These are phyloP conservation scores for Hoplostethus mediterraneus DNA, from an alignment of 2,797 vertebrate genomes.

Conservation along the genomic window DNA sequence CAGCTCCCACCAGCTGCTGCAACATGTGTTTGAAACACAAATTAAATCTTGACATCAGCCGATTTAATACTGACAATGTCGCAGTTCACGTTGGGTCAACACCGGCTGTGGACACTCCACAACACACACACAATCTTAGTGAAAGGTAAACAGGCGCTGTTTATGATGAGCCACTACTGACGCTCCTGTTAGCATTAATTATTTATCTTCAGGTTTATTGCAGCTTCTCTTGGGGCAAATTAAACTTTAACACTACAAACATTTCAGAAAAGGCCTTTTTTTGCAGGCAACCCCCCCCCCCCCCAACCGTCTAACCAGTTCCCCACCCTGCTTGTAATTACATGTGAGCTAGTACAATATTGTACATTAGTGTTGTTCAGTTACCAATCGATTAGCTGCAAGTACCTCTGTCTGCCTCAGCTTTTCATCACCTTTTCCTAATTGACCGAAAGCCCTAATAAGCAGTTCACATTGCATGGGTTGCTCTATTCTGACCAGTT, in stretches of 20 bases:
- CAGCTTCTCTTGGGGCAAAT: conserved; percentile 16
- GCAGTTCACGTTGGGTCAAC: neutral
- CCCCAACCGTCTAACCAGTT: conserved; percentile 3
- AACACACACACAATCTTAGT: neutral
- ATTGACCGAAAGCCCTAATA: conserved; percentile 44
- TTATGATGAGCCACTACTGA: conserved; percentile 12
- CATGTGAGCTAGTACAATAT: conserved; percentile 50
- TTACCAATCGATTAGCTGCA: conserved; percentile 62
- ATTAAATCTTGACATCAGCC: neutral
- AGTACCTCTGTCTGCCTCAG: conserved; percentile 43
- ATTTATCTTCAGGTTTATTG: conserved; percentile 39
- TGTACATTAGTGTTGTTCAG: conserved; percentile 51
- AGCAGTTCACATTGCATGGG: too few relatives aligned
- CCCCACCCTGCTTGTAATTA: too few relatives aligned
- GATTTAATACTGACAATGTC: neutral
- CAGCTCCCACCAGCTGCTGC: conserved; percentile 2
- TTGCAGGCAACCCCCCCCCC: too few relatives aligned
- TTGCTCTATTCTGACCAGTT: too few relatives aligned
- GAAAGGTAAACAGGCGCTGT: conserved; percentile 29
- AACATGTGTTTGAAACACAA: neutral
- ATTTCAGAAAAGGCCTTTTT: conserved; percentile 12
- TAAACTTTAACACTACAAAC: conserved; percentile 26
- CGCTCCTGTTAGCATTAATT: conserved; percentile 28
- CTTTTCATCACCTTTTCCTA: conserved; percentile 58
- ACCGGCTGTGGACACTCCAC: neutral